Evolutionary conservation across 2,888 invertebrate genomes (phyloP), one percentile per base, ranked within the genome.

Genomic region (Dasysyrphus tricinctus): DNA sequence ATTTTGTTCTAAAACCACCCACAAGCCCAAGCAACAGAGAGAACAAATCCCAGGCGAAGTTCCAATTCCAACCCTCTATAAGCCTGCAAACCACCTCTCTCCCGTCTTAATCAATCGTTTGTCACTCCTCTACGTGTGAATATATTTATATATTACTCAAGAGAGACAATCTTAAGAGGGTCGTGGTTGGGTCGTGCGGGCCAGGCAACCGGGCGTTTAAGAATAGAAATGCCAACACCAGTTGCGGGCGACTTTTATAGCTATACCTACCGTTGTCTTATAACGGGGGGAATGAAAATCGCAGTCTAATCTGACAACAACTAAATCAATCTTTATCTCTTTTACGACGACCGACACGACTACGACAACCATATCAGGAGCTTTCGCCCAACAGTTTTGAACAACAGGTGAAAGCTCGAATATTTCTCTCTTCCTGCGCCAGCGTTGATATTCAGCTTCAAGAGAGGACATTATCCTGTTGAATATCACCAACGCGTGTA

Each of bases 341-440:
- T 51, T 69, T 14, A 9, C 70, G 44, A 32, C 59, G n/a, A 51
- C 29, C 7, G 1, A 24, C 24, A 16, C 37, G 61, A 39, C 37
- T 3, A 59, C 47, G 34, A 34, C 65, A 32, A 6, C 24, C 59
- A 37, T 7, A 9, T 0, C 14, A 39, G 11, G 12, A 65, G 29
- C 59, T 47, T 37, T 42, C n/a, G 16, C 11, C 32, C 54, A 76
- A 72, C 57, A 39, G 49, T 24, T 12, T 16, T 16, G 70, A 29
- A 69, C 77, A 78, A 78, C 87, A 87, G 87, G 87, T 87, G 87
- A 87, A 87, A 87, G 87, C 87, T 80, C 57, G 9, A 11, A 16
- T 34, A 0, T 6, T 34, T 11, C 37, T 19, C 12, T 59, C 32
- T n/a, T 56, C 47, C 49, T 87, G 87, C 87, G 87, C 87, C 42